Evolutionary conservation across 2,113 vertebrate genomes (phyloP).

Genomic region (Oceanodroma tethys): DNA sequence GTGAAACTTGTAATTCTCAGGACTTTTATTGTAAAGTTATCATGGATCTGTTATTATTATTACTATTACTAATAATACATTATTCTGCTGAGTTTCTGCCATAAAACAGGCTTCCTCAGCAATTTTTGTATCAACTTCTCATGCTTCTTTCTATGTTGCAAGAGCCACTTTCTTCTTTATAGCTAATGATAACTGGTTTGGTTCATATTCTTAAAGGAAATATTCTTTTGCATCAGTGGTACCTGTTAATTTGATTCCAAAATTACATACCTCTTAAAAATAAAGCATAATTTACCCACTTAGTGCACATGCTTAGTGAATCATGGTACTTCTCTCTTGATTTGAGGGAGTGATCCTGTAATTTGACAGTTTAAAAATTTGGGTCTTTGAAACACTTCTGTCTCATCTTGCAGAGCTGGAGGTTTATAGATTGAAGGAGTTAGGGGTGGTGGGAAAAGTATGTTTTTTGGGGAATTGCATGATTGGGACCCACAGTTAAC

Average conservation of each 20-base stretch:
- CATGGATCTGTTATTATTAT: not conserved
- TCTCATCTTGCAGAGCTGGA: not conserved
- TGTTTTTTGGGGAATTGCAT: not conserved
- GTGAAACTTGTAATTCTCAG: not conserved
- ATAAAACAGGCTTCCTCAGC: not conserved
- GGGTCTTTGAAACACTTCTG: not conserved
- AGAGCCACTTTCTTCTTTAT: not conserved
- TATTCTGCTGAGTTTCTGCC: not conserved
- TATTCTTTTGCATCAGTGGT: not conserved
- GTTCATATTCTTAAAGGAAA: not conserved
- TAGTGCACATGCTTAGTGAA: not conserved
- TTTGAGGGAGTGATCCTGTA: not conserved
- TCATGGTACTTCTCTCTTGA: not conserved
- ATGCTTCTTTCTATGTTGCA: not conserved
- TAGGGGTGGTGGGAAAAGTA: not conserved
- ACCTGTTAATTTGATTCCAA: not conserved
- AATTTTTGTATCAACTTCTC: not conserved
- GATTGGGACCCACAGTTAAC: not conserved
- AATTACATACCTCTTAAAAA: not conserved
- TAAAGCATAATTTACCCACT: not conserved
- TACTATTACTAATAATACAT: not conserved
- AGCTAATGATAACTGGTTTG: not conserved
- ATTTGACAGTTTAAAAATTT: not conserved
- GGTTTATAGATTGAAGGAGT: not conserved
- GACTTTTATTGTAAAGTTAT: not conserved